Evolutionary conservation across 2,888 invertebrate species (phyloP), one percentile per base, ranked within the genome.

Genomic region (Idaea straminata): DNA sequence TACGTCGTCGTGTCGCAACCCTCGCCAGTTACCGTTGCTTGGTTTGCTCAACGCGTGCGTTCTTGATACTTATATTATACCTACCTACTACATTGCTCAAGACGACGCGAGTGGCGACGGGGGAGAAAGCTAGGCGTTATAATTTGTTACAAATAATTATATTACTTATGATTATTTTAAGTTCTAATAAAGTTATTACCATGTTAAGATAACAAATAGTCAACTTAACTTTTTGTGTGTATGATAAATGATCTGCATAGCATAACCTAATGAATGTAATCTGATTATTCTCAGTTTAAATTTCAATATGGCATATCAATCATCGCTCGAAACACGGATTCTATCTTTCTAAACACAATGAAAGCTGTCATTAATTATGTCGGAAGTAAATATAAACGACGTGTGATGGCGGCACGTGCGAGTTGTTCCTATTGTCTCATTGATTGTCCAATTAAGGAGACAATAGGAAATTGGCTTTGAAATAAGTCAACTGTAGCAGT

Each of bases 31-130:
- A 25, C 25, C 3, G 47, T 10, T 13, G 25, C 13, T 47, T 6
- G 3, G 66, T 59, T 65, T 67, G 67, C 67, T 59, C 62, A 67
- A 64, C 62, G 16, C 57, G 25, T 25, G 58, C 25, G 13, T 47
- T 47, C 47, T 47, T 47, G 47, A 7, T 47, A 47, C 47, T 13
- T 3, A 47, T 7, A 47, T 47, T 25, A 25, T 25, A 25, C 25
- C 25, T 25, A 47, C 47, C 47, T 47, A 47, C 47, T 13, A 47
- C 13, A 47, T 47, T 47, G 47, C 47, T 47, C 47, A 47, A 47
- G 47, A 25, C 25, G 47, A 47, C 47, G 13, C 13, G 47, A 47
- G 47, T 47, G 47, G 47, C 47, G 47, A 47, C 47, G 47, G 13
- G 10, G 47, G 47, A 47, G 47, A 47, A 47, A 47, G 47, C 47